These are phyloP conservation scores for Hirudo medicinalis DNA, from an alignment of 1,140 invertebrate genomes.

Conservation along the genomic window DNA sequence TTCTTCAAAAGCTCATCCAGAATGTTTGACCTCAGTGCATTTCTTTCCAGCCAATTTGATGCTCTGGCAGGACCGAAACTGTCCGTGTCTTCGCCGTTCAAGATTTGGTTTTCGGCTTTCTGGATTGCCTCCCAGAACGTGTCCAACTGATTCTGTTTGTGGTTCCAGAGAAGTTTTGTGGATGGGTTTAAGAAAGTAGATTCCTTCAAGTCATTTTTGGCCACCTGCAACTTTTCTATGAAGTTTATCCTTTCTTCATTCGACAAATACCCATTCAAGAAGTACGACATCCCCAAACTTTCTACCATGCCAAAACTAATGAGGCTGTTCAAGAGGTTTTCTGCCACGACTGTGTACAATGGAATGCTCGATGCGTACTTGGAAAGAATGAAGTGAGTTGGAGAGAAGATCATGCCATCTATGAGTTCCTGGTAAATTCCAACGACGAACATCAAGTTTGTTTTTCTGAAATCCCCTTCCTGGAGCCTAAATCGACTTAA, in stretches of 20 bases:
- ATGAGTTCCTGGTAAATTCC: slow-evolving; percentile 6
- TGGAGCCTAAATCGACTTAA: no score
- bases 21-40: neutral
- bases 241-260: slow-evolving; percentile 3
- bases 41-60: neutral
- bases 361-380: neutral
- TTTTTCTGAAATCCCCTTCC: neutral
- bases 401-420: neutral
- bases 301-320: neutral
- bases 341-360: neutral
- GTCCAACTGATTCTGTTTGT: neutral
- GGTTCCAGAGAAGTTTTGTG: neutral
- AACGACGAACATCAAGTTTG: neutral
- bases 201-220: neutral
- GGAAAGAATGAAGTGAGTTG: neutral
- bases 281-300: slow-evolving; percentile 9
- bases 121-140: slow-evolving; percentile 3
- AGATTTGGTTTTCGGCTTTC: neutral
- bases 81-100: neutral
- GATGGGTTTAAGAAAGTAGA: neutral
- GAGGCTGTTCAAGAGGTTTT: neutral
- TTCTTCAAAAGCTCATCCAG: neutral
- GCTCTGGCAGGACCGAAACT: neutral
- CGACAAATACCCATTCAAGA: neutral
- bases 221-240: neutral